These are phyloP conservation scores for Drosophila multiciliata DNA, from an alignment of 2,888 invertebrate genomes.

Conservation along the genomic window DNA sequence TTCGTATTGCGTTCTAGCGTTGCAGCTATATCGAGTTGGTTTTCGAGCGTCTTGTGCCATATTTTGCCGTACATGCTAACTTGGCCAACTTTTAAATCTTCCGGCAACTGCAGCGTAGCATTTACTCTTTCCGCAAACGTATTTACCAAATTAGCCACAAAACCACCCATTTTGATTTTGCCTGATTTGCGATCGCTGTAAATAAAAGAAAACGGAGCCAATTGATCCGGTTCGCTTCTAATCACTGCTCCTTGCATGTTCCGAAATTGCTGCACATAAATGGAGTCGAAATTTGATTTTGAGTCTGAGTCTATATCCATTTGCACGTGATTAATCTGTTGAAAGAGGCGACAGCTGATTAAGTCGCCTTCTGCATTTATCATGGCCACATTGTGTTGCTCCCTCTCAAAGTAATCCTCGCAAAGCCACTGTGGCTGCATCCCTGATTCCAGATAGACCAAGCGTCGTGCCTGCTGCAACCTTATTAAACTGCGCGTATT, in stretches of 20 bases:
- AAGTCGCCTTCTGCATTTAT: constrained; percentile 3
- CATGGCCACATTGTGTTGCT: constrained; percentile 59
- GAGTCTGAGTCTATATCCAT: not conserved
- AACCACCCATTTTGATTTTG: constrained; percentile 42
- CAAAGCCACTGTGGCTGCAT: constrained; percentile 23
- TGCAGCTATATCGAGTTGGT: constrained; percentile 49
- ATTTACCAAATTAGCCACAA: constrained; percentile 47
- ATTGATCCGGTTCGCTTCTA: constrained; percentile 44
- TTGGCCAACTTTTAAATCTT: not conserved
- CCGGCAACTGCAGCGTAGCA: constrained; percentile 30
- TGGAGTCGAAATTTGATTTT: rapidly evolving
- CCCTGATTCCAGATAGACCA: constrained; percentile 26
- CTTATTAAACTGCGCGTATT: constrained; percentile 23
- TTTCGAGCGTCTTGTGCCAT: not conserved
- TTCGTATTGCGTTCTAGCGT: constrained; percentile 4
- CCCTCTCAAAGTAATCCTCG: constrained; percentile 29
- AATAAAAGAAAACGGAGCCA: constrained; percentile 52
- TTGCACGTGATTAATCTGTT: constrained; percentile 12
- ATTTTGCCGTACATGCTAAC: not conserved
- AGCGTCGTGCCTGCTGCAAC: constrained; percentile 47
- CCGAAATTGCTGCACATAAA: constrained; percentile 58
- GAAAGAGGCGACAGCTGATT: constrained; percentile 50
- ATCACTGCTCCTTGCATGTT: constrained; percentile 54
- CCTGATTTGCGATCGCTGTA: constrained; percentile 23
- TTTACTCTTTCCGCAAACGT: constrained; percentile 56